phyloP scores from a whole-genome alignment of 2,888 invertebrate species.

The Volucella inflata region DNA sequence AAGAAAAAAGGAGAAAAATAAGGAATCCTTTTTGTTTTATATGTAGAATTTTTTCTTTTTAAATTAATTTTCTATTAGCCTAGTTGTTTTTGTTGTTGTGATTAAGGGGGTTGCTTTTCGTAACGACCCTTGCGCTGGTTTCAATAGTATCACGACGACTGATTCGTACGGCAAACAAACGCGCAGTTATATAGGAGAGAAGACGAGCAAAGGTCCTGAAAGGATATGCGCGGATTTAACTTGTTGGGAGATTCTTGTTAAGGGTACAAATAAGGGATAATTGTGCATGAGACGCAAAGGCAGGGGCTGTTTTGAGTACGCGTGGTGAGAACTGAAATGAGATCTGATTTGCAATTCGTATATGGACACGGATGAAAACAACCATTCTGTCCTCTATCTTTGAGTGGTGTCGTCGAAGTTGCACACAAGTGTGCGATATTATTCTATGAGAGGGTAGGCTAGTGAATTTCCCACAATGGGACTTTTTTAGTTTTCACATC shows the following conservation, averaged over 20 bases:
- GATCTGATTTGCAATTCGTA: conserved; percentile 54
- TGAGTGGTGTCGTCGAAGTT: conserved; percentile 33
- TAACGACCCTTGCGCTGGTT: conserved; percentile 68
- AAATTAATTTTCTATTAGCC: conserved; percentile 46
- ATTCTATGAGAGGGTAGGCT: conserved; percentile 60
- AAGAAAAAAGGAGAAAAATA: conserved; percentile 12
- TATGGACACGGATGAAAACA: conserved; percentile 55
- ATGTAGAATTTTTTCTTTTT: conserved; percentile 57
- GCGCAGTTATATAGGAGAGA: conserved; percentile 74
- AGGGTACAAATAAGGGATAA: conserved; percentile 26
- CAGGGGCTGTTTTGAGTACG: conserved; percentile 66
- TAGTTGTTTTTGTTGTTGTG: conserved; percentile 69
- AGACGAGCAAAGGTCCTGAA: conserved; percentile 52
- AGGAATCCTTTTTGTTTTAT: no score
- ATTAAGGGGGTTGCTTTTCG: conserved; percentile 56
- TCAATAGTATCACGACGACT: conserved; percentile 75
- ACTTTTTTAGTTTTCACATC: conserved; percentile 38
- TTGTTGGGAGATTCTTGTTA: conserved; percentile 70
- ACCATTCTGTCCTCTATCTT: conserved; percentile 22
- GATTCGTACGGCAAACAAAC: conserved; percentile 69
- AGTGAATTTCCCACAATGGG: conserved; percentile 66
- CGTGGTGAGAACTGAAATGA: conserved; percentile 66
- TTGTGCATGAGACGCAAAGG: conserved; percentile 35
- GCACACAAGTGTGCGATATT: conserved; percentile 40
- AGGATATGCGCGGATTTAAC: conserved; percentile 74